These are phyloP conservation scores for Drosophila sucinea DNA, from an alignment of 1,140 invertebrate species.

Conservation along the genomic window DNA sequence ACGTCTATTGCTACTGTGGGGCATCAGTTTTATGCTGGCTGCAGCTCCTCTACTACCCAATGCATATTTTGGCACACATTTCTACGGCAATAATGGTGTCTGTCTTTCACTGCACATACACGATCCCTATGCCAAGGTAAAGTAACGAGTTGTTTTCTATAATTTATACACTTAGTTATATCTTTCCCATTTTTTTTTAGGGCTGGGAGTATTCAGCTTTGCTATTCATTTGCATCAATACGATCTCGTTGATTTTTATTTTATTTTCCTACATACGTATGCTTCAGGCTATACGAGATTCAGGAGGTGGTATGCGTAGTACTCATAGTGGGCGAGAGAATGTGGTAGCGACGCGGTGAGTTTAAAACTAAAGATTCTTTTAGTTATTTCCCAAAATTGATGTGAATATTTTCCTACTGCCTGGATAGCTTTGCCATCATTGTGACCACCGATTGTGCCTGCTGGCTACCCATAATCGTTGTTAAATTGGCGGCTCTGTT, in stretches of 20 bases:
- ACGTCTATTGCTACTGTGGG: conserved; percentile 85
- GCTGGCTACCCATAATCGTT: conserved; percentile 87
- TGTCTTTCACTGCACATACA: conserved; percentile 87
- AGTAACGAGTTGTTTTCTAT: conserved; percentile 23
- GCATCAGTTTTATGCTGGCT: conserved; percentile 83
- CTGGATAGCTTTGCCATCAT: conserved; percentile 84
- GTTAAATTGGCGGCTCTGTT: conserved; percentile 86
- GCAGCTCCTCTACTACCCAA: conserved; percentile 84
- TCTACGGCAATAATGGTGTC: conserved; percentile 86
- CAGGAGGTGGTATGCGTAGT: conserved; percentile 84
- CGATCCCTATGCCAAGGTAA: conserved; percentile 85
- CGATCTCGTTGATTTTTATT: conserved; percentile 86
- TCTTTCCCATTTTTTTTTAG: conserved; percentile 43
- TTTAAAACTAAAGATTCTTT: neutral
- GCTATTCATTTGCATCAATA: conserved; percentile 85
- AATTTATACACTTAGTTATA: neutral
- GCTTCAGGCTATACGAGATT: conserved; percentile 85
- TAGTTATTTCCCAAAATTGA: neutral
- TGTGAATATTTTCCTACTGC: neutral
- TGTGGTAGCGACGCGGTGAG: conserved; percentile 82
- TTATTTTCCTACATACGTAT: conserved; percentile 85
- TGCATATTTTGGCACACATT: conserved; percentile 84
- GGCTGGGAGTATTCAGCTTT: conserved; percentile 87
- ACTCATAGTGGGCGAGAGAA: conserved; percentile 85
- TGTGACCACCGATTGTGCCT: conserved; percentile 86